A percentile compares a stretch with the other conserved stretches of the same genome.
Conservation (phyloP, 1,140 invertebrate species). For the Papilio dardanus region DNA sequence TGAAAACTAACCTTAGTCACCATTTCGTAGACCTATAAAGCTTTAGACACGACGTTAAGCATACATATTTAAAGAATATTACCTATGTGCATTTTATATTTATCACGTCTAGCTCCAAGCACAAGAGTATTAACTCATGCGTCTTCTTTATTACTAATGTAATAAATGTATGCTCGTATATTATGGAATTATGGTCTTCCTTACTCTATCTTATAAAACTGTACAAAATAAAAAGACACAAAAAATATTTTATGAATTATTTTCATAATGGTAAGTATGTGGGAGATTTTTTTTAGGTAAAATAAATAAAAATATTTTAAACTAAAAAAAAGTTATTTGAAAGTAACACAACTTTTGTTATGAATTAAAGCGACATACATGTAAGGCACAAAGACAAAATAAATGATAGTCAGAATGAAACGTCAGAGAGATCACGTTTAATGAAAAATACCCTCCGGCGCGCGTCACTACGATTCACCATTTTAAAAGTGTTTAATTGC, state of each 20-base stretch:
- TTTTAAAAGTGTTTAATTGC: slow-evolving; percentile 25
- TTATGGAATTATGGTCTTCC: too few species aligned
- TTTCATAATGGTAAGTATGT: not conserved
- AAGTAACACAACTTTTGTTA: too few species aligned
- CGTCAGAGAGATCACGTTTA: slow-evolving; percentile 16
- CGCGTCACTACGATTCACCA: slow-evolving; percentile 9
- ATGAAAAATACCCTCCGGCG: slow-evolving; percentile 21
- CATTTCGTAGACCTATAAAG: not conserved
- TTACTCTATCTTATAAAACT: too few species aligned
- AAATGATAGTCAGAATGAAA: slow-evolving; percentile 25
- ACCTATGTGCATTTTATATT: not conserved
- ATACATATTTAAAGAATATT: not conserved
- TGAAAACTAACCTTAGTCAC: not conserved
- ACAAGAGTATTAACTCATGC: not conserved
- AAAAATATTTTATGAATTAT: not conserved
- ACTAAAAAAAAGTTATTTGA: not conserved
- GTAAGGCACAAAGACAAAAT: not conserved
- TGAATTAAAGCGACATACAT: not conserved
- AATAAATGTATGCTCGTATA: too few species aligned
- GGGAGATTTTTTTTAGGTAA: not conserved
- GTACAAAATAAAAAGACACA: too few species aligned
- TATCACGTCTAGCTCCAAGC: not conserved
- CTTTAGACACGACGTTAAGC: not conserved
- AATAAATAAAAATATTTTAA: not conserved
- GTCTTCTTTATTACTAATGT: not conserved